Evolutionary conservation across 2,797 vertebrate genomes (phyloP).

Genomic region (Notolabrus celidotus): DNA sequence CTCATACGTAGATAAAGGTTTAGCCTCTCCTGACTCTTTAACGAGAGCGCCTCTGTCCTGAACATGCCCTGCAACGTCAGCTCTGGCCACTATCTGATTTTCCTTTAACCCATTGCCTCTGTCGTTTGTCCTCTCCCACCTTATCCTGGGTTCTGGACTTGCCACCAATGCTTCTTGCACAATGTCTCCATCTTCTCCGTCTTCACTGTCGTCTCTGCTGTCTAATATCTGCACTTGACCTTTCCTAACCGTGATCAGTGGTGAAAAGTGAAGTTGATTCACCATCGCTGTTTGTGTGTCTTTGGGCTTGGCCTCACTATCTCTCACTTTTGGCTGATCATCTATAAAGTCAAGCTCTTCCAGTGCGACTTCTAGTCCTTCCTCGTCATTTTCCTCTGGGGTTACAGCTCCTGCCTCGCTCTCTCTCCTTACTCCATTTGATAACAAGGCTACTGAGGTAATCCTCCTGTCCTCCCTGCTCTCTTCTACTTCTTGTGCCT

Average conservation of each 20-base stretch:
- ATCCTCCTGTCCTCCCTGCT: neutral
- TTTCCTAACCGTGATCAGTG: neutral
- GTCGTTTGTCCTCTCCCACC: neutral
- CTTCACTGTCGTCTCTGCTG: neutral
- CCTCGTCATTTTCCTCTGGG: neutral
- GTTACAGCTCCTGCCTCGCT: neutral
- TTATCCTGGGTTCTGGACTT: slow-evolving; percentile 1
- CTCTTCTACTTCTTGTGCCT: neutral
- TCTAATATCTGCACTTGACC: neutral
- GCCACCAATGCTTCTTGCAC: neutral
- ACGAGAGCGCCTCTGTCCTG: neutral
- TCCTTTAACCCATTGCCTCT: neutral
- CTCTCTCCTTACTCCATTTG: slow-evolving; percentile 32
- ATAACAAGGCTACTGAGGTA: slow-evolving; percentile 12
- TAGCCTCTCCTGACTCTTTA: neutral
- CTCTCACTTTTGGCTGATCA: slow-evolving; percentile 11
- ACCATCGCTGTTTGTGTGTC: neutral
- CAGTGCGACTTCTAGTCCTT: neutral
- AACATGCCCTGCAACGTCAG: slow-evolving; percentile 2
- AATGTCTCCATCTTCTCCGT: neutral
- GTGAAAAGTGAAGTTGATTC: neutral
- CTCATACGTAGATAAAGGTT: neutral
- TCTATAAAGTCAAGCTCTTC: slow-evolving; percentile 11
- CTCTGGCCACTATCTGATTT: neutral
- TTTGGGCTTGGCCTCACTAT: neutral